phyloP scores from a whole-genome alignment of 2,888 invertebrate genomes.

The Cheilosia urbana region DNA sequence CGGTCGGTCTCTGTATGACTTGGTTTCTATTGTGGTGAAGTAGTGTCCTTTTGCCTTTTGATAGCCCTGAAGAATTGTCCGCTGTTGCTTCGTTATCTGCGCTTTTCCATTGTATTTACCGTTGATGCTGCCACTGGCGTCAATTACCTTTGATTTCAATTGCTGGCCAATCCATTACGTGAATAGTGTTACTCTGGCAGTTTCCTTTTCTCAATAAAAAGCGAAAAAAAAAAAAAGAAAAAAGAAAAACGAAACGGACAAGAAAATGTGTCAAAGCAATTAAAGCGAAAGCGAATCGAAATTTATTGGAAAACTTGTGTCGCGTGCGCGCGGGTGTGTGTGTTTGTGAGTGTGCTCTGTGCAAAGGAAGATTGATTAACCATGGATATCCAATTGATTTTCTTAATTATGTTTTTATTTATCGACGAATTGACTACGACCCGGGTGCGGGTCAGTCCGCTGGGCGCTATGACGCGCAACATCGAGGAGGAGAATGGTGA shows the following conservation, averaged over 20 bases:
- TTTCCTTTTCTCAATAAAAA: neutral
- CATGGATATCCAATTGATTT: constrained; percentile 72
- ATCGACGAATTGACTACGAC: constrained; percentile 76
- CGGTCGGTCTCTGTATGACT: neutral
- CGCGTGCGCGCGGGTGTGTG: neutral
- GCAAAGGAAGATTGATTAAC: constrained; percentile 42
- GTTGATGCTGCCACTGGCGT: constrained; percentile 48
- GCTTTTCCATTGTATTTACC: neutral
- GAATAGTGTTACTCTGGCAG: neutral
- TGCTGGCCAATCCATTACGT: constrained; percentile 54
- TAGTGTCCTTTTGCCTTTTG: constrained; percentile 8
- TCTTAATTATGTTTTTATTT: constrained; percentile 73
- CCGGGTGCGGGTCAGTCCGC: constrained; percentile 80
- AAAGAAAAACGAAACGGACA: no score
- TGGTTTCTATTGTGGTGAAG: neutral
- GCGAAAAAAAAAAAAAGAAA: neutral
- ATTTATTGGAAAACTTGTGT: constrained; percentile 48
- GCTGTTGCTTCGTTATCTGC: constrained; percentile 43
- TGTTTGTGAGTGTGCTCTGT: neutral
- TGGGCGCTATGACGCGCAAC: constrained; percentile 81
- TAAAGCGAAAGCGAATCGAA: constrained; percentile 43
- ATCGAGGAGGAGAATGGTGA: constrained; percentile 83
- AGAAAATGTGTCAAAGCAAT: constrained; percentile 46
- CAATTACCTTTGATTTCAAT: constrained; percentile 61
- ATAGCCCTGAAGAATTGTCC: constrained; percentile 12